A percentile compares a stretch with the other conserved stretches of the same genome.
Evolutionary conservation across 2,797 vertebrate genomes (phyloP).

Genomic region (Nannoperca obscura): DNA sequence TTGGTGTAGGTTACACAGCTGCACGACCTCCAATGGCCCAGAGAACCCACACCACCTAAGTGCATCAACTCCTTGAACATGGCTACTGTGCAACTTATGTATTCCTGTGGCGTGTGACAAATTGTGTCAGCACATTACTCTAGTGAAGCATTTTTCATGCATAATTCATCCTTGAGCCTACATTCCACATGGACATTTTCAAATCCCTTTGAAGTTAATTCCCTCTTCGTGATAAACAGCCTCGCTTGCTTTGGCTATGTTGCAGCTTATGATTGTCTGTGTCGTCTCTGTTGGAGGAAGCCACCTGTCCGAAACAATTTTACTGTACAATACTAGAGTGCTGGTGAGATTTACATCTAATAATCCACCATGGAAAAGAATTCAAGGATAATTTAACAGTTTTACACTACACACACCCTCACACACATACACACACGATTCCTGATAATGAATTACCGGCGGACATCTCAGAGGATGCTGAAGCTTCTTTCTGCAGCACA

Average conservation of each 20-base stretch:
- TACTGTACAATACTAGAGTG: slow-evolving; percentile 7
- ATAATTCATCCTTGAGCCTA: slow-evolving; percentile 71
- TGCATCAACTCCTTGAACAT: slow-evolving; percentile 15
- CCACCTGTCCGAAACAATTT: slow-evolving; percentile 66
- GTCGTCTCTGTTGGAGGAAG: slow-evolving; percentile 31
- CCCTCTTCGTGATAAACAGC: slow-evolving; percentile 70
- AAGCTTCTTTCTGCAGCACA: slow-evolving; percentile 2
- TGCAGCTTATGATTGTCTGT: slow-evolving; percentile 47
- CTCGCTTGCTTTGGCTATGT: slow-evolving; percentile 23
- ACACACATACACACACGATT: not conserved
- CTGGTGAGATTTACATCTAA: slow-evolving; percentile 45
- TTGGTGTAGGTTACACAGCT: slow-evolving; percentile 65
- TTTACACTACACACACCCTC: not conserved
- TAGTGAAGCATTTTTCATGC: slow-evolving; percentile 68
- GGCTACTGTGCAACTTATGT: slow-evolving; percentile 51
- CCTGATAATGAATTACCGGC: slow-evolving; percentile 17
- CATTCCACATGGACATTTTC: slow-evolving; percentile 69
- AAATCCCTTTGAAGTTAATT: slow-evolving; percentile 80
- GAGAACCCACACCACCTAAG: slow-evolving; percentile 46
- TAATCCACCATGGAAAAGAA: slow-evolving; percentile 27
- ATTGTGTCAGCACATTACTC: slow-evolving; percentile 75
- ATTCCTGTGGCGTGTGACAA: slow-evolving; percentile 72
- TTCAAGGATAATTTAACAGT: not conserved
- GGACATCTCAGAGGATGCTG: slow-evolving; percentile 14
- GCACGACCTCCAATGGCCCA: slow-evolving; percentile 34